Base-by-base conservation (phyloP, 2,888 invertebrate genomes). In the Epiblema foenella region DNA sequence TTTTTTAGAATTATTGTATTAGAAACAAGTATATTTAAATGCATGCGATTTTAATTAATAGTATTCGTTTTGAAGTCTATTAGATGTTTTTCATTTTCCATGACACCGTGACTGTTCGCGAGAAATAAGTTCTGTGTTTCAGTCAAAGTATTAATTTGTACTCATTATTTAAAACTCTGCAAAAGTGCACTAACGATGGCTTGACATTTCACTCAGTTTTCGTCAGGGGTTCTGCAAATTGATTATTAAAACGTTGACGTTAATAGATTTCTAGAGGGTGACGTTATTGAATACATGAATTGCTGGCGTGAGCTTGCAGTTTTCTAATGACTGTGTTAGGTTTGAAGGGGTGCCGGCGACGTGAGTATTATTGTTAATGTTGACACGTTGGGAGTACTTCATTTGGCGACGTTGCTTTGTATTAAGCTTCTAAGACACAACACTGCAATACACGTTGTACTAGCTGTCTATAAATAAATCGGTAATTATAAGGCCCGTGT, bases 261-360 rank as follows among this genome's bases (percentile, higher is more conserved):
- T 91, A 91, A 93, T 91, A 89, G 91, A 88, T 89, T 89, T 88
- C 84, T 86, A 83, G 81, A 83, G 81, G 84, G 80, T 89, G 90
- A 85, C 83, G 85, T 89, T 91, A 91, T 93, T 93, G 90, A 90
- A 90, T 89, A 89, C 90, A 83, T 92, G 92, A 93, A 85, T 91
- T 91, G 93, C 92, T 90, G 83, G 66, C 71, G n/a, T 71, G 71
- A 71, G 39, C n/a, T 71, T 67, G 71, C 67, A 66, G 90, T 93
- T 92, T 91, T 87, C 83, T 89, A 89, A 91, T 88, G 88, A 86
- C 83, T 79, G 76, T 63, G 42, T 66, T 63, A 63, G 69, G 49
- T 66, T 66, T 54, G 49, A 51, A 62, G 67, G 70, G 69, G 52
- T 59, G 67, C 39, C 60, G 59, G 0, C 56, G 24, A 67, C 51